Evolutionary conservation across 2,888 invertebrate genomes (phyloP).

Genomic region (Schrankia costaestrigalis): DNA sequence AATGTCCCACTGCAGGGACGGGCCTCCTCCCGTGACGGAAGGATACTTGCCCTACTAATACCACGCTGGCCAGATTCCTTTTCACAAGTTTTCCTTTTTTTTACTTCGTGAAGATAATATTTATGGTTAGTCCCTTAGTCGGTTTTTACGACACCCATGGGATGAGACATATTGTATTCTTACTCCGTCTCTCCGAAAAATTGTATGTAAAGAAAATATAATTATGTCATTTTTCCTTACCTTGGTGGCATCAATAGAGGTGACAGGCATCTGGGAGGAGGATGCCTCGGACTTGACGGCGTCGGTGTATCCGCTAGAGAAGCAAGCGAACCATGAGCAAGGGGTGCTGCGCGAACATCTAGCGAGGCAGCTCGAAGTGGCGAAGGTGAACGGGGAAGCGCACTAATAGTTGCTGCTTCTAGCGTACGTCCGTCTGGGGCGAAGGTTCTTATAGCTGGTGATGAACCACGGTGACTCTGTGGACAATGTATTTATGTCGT

Average conservation of each 20-base stretch:
- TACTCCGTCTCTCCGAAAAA: not conserved
- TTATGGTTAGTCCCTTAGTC: not conserved
- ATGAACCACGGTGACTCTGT: conserved; percentile 89
- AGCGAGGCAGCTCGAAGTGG: conserved; percentile 89
- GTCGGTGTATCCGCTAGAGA: conserved; percentile 81
- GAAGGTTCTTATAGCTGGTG: conserved; percentile 91
- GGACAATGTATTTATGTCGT: too few species aligned
- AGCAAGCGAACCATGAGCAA: conserved; percentile 86
- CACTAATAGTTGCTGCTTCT: conserved; percentile 74
- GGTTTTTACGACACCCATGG: not conserved
- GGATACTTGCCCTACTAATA: too few species aligned
- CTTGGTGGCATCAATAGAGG: conserved; percentile 89
- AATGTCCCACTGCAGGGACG: too few species aligned
- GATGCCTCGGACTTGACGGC: conserved; percentile 66
- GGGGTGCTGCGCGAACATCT: conserved; percentile 86
- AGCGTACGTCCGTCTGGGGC: conserved; percentile 88
- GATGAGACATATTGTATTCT: not conserved
- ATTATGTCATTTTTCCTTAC: conserved; percentile 30
- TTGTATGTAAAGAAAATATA: not conserved
- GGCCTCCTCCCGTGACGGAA: too few species aligned
- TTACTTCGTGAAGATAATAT: not conserved
- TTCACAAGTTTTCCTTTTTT: too few species aligned
- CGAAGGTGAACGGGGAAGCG: conserved; percentile 87
- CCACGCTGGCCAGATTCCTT: too few species aligned
- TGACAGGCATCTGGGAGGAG: conserved; percentile 84